These are phyloP conservation scores for Drosophila infuscata DNA, from an alignment of 2,888 invertebrate species.

Conservation along the genomic window DNA sequence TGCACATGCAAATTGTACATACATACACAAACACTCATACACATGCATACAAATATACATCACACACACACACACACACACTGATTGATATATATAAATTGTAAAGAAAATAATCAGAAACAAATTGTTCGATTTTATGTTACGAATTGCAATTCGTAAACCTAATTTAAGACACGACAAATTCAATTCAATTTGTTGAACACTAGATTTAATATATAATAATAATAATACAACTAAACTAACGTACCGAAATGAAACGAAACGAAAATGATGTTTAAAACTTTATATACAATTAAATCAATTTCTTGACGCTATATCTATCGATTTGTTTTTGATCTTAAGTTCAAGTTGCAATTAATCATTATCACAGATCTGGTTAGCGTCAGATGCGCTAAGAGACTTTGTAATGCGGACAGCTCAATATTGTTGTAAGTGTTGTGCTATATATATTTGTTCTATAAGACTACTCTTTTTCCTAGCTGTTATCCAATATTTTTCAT, in stretches of 20 bases:
- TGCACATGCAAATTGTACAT: slow-evolving; percentile 63
- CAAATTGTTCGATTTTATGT: slow-evolving; percentile 28
- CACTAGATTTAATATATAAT: slow-evolving; percentile 19
- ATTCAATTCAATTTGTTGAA: slow-evolving; percentile 26
- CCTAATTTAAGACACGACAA: slow-evolving; percentile 41
- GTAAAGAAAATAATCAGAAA: slow-evolving; percentile 29
- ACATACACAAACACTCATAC: slow-evolving; percentile 35
- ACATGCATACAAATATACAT: slow-evolving; percentile 20
- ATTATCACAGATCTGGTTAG: slow-evolving; percentile 4
- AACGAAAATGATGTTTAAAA: slow-evolving; percentile 7
- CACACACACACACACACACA: slow-evolving; percentile 5
- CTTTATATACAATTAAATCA: slow-evolving; percentile 3
- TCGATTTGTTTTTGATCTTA: slow-evolving; percentile 30
- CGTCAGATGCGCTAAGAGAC: background rate
- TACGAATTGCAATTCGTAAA: slow-evolving; percentile 46
- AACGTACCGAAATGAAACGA: slow-evolving; percentile 17
- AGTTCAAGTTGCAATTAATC: slow-evolving; percentile 7
- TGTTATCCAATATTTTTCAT: background rate
- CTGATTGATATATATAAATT: slow-evolving; percentile 20
- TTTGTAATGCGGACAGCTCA: slow-evolving; percentile 19
- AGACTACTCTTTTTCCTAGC: background rate
- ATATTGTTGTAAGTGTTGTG: slow-evolving; percentile 15
- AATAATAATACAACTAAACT: slow-evolving; percentile 3
- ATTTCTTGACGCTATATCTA: slow-evolving; percentile 19
- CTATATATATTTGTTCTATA: slow-evolving; percentile 2